Evolutionary conservation across 2,113 vertebrate genomes (phyloP), one percentile per base, ranked within the genome.

Genomic region (Jaculus jaculus): DNA sequence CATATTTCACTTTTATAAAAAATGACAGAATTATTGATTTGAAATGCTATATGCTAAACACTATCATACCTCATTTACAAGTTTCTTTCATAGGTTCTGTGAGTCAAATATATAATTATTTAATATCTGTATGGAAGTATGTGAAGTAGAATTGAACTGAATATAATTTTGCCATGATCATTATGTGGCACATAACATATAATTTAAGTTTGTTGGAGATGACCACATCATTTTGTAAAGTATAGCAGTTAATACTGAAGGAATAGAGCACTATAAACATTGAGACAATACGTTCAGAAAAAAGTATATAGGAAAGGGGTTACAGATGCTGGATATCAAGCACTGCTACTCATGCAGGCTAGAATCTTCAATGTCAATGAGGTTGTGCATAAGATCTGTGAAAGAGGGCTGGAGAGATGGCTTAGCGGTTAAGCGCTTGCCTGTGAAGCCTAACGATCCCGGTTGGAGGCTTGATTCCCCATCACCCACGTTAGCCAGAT

Each of bases 21-120:
- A 80, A 23, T 61, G 11, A 66, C 17, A 88, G 34, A 84, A 72
- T 80, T 86, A 78, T 58, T 58, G 39, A 87, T 91, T 60, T 94
- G 21, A 72, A n/a, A 77, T 72, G 42, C 18, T 72, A 26, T 61
- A 86, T 51, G n/a, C 26, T 16, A 66, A 34, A 68, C 3, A 84
- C 34, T 60, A 58, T 71, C 68, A 28, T 51, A 47, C 5, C 26
- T n/a, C 37, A 51, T 87, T 84, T 71, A 51, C 42, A 61, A n/a
- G 39, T 65, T 54, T 32, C 51, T 34, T 68, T 82, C 63, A 23
- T 61, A 42, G 61, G 82, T 15, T 51, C 7, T 66, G 30, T 93
- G 69, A 72, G 30, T 95, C 18, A 60, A 90, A 68, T 23, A 63
- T 42, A 47, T 68, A 5, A 72, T 88, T 74, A 51, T 66, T 90